Base-by-base conservation (phyloP, 2,113 vertebrate species). In the Cebus imitator region DNA sequence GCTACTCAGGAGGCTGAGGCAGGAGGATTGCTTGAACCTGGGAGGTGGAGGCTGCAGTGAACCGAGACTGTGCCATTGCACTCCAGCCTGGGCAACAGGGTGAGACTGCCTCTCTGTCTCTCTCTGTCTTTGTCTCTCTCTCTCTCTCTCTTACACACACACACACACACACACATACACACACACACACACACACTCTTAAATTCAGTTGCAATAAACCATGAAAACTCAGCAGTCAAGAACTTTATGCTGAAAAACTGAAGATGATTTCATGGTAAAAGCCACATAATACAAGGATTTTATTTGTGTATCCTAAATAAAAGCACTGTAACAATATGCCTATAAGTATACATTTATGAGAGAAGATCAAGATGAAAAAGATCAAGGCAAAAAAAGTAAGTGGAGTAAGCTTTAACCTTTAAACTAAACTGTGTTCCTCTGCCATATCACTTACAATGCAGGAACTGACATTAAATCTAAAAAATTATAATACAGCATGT, bases 401-500 rank as follows among this genome's bases (percentile, higher is more conserved):
- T 76, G 52, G 40, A 93, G 20, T 75, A 91, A 72, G 93, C 70
- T 86, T 89, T 95, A 82, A 70, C 21, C 32, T 89, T 88, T 68
- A 96, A 96, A 73, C 25, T 96, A 86, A 84, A 88, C 66, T 82
- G 52, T 27, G 9, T 32, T 14, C 61, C 73, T 32, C 75, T 96
- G 73, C 35, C 50, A 64, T 73, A 61, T 61, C 12, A 90, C 30
- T 85, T 58, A 83, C 14, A 92, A 73, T 48, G 79, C 37, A 79
- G 18, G 30, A 92, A 91, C 16, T 79, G 45, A 80, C 72, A 83
- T 48, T 96, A 52, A 87, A 86, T 92, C 95, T 87, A 72, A 88
- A 94, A 94, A 93, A 73, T 10, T 88, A 52, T 40, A 93, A 88
- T 48, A 90, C 27, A 83, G 55, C 23, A 97, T 11, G 11, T 43